These are phyloP conservation scores for Ctenoplectra terminalis DNA, from an alignment of 1,140 invertebrate genomes.

Conservation along the genomic window DNA sequence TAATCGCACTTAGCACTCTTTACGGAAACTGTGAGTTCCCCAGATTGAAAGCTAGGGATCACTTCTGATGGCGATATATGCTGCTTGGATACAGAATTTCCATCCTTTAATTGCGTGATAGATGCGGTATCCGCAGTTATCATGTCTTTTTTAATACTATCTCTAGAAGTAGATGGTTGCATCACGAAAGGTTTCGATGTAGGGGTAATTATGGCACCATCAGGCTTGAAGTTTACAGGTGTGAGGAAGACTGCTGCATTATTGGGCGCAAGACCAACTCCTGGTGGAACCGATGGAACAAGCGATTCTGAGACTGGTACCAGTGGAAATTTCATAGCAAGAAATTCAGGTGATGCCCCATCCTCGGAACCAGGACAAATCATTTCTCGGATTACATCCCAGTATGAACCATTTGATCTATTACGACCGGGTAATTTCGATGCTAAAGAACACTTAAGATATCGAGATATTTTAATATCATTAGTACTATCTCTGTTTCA, in stretches of 20 bases:
- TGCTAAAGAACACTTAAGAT: conserved; percentile 75
- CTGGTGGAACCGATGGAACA: conserved; percentile 68
- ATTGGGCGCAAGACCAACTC: conserved; percentile 66
- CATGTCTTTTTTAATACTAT: conserved; percentile 70
- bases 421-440: conserved; percentile 80
- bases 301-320: conserved; percentile 74
- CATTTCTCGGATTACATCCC: conserved; percentile 81
- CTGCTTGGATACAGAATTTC: conserved; percentile 63
- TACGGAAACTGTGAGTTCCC: conserved; percentile 80
- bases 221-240: conserved; percentile 79
- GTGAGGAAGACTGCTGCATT: conserved; percentile 77
- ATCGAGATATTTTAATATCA: conserved; percentile 19
- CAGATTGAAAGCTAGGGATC: conserved; percentile 78
- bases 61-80: conserved; percentile 74
- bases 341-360: conserved; percentile 67
- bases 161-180: conserved; percentile 75
- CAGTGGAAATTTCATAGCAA: conserved; percentile 78
- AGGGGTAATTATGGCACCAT: conserved; percentile 73
- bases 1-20: conserved; percentile 79
- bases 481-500: background rate
- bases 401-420: conserved; percentile 78
- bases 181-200: conserved; percentile 74
- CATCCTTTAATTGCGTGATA: conserved; percentile 69
- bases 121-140: conserved; percentile 63
- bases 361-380: conserved; percentile 79